Conservation (phyloP, 1,140 invertebrate species). For the Melanaphis sacchari region DNA sequence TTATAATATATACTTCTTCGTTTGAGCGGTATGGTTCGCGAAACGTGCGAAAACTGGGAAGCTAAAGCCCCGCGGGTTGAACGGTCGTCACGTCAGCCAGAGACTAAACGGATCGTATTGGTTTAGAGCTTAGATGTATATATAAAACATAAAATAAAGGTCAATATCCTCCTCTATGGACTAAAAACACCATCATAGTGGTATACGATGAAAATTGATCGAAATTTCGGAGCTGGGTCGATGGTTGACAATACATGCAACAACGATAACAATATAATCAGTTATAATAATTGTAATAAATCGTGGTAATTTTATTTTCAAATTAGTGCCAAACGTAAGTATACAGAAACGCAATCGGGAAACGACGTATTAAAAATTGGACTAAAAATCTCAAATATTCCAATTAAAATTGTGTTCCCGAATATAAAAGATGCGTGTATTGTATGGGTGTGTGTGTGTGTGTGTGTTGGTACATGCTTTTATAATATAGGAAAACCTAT, state of each 20-base stretch:
- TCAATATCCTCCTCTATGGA: not conserved
- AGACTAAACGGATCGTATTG: not conserved
- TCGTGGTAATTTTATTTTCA: not conserved
- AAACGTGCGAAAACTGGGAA: not conserved
- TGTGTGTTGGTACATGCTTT: too few relatives aligned
- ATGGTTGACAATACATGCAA: not conserved
- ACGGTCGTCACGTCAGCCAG: not conserved
- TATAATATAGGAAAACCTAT: not conserved
- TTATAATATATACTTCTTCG: not conserved
- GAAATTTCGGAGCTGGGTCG: not conserved
- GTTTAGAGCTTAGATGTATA: not conserved
- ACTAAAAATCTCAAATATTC: conserved; percentile 25
- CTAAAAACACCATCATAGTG: not conserved
- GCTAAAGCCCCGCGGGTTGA: not conserved
- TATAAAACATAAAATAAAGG: not conserved
- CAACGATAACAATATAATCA: not conserved
- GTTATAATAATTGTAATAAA: not conserved
- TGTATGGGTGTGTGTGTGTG: not conserved
- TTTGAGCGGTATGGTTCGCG: not conserved
- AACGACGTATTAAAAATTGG: conserved; percentile 35
- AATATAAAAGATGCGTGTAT: not conserved
- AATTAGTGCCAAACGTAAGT: not conserved
- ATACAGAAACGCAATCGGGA: not conserved
- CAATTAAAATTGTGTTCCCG: conserved; percentile 33
- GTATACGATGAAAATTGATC: not conserved